Percentiles rank a stretch among this genome's conserved stretches.
These are phyloP conservation scores for Drosophila subobscura DNA, from an alignment of 1,140 invertebrate genomes.

Conservation along the genomic window DNA sequence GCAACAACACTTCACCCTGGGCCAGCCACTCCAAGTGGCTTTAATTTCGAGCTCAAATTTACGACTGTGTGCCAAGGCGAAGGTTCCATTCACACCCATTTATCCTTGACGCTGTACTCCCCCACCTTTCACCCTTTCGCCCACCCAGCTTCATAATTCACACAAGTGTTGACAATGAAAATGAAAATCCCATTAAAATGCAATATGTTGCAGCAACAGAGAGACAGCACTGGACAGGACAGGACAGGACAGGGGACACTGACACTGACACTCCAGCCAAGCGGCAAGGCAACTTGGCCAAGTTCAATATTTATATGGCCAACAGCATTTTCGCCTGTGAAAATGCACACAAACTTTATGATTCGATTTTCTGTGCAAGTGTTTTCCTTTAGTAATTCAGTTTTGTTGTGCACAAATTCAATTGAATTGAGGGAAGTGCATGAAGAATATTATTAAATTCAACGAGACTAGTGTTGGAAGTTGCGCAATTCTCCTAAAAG, in stretches of 20 bases:
- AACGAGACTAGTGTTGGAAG: slow-evolving; percentile 4
- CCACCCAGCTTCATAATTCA: slow-evolving; percentile 65
- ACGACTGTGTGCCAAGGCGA: slow-evolving; percentile 36
- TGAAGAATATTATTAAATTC: slow-evolving; percentile 27
- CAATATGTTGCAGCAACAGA: slow-evolving; percentile 75
- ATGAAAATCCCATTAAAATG: slow-evolving; percentile 82
- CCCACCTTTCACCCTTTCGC: neutral
- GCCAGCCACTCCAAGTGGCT: slow-evolving; percentile 29
- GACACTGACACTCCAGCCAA: slow-evolving; percentile 4
- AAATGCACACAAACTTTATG: slow-evolving; percentile 35
- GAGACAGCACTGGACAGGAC: no score
- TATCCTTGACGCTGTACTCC: slow-evolving; percentile 2
- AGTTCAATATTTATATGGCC: slow-evolving; percentile 58
- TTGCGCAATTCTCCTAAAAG: neutral
- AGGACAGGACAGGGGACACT: no score
- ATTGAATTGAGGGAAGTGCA: slow-evolving; percentile 13
- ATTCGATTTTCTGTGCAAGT: slow-evolving; percentile 40
- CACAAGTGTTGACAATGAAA: slow-evolving; percentile 79
- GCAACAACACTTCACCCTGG: slow-evolving; percentile 5
- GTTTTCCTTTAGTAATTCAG: slow-evolving; percentile 29
- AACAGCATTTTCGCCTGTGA: slow-evolving; percentile 49
- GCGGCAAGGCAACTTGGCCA: slow-evolving; percentile 23
- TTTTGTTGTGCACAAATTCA: slow-evolving; percentile 15
- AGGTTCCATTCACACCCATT: slow-evolving; percentile 3
- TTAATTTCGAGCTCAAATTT: slow-evolving; percentile 71